These are phyloP conservation scores for Tyrophagus putrescentiae DNA, from an alignment of 1,140 invertebrate genomes.

Conservation along the genomic window DNA sequence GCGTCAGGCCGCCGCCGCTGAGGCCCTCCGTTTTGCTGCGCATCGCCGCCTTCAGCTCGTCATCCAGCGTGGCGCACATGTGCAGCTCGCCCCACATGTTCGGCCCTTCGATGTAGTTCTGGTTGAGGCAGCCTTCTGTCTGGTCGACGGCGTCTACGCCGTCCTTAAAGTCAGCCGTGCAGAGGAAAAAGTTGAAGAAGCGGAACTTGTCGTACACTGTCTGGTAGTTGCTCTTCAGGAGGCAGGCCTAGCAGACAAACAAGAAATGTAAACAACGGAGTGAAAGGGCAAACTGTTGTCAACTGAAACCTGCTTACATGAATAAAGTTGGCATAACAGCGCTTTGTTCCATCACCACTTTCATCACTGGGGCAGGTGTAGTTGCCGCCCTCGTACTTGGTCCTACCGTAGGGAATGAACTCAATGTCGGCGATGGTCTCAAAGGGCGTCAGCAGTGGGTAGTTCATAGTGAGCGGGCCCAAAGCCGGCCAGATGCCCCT, in stretches of 20 bases:
- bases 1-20: background rate
- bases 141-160: background rate
- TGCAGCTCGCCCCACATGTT: background rate
- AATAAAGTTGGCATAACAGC: background rate
- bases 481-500: background rate
- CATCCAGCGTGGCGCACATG: background rate
- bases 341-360: no score
- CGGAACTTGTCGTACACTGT: background rate
- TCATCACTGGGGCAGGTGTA: background rate
- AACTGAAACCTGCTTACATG: background rate
- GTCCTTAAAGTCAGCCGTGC: background rate
- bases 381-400: background rate
- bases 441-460: background rate
- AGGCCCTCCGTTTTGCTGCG: background rate
- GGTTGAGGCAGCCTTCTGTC: background rate
- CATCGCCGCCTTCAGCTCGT: background rate
- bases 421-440: slow-evolving; percentile 2
- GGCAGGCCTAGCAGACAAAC: background rate
- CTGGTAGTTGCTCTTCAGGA: background rate
- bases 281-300: background rate
- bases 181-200: background rate
- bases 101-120: background rate
- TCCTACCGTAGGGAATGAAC: background rate
- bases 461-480: background rate
- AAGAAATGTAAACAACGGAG: background rate